Percentiles rank a stretch among this genome's conserved stretches.
Conservation (phyloP, 2,113 vertebrate species). For the Oriolus oriolus region DNA sequence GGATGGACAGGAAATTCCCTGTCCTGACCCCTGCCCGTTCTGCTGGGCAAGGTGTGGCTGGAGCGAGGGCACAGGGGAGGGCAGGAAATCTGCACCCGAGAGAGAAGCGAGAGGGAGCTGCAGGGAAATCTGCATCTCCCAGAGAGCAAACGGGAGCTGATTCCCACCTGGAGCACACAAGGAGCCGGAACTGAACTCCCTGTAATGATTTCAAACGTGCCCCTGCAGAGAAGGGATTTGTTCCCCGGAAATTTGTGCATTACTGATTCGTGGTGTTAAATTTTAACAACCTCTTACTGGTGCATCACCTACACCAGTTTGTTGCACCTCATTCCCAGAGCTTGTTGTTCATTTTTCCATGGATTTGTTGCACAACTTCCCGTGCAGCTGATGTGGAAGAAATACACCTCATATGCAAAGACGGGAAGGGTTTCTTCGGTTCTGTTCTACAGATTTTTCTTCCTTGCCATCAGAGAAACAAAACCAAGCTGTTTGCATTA, state of each 20-base stretch:
- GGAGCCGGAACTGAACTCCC: not conserved
- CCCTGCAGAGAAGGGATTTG: not conserved
- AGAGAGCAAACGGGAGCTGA: not conserved
- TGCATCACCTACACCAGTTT: not conserved
- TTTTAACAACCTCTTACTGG: not conserved
- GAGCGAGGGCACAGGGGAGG: not conserved
- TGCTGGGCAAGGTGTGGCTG: not conserved
- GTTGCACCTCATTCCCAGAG: not conserved
- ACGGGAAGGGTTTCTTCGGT: not conserved
- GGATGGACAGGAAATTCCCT: not conserved
- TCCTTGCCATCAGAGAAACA: not conserved
- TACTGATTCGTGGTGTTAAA: not conserved
- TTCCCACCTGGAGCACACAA: not conserved
- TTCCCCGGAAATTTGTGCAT: not conserved
- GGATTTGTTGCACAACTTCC: not conserved
- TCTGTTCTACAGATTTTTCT: not conserved
- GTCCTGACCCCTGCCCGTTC: not conserved
- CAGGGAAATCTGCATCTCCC: not conserved
- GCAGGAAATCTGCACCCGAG: not conserved
- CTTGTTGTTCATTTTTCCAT: not conserved
- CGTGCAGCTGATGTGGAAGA: not conserved
- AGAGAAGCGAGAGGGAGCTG: not conserved
- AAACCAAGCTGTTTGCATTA: not conserved
- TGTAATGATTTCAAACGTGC: fast-evolving
- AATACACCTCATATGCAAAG: not conserved